These are phyloP conservation scores for Dysidea cf. avara DNA, from an alignment of 37 sponge, comb jelly and placozoan species.

Conservation along the genomic window DNA sequence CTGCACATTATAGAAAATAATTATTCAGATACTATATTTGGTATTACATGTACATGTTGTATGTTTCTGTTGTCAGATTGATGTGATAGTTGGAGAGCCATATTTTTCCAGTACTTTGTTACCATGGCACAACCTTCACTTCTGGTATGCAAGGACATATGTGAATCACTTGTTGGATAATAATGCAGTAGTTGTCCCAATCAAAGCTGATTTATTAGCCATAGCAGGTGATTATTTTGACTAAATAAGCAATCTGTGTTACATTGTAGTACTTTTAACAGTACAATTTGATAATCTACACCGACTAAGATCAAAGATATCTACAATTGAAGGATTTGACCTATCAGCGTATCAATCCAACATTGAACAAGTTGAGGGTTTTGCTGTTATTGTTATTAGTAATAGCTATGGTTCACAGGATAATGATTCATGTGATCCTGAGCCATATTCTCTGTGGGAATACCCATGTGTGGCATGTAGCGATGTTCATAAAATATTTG, in stretches of 20 bases:
- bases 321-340: slow-evolving; percentile 68
- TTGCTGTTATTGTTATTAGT: not conserved
- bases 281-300: slow-evolving; percentile 70
- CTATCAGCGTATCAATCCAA: slow-evolving; percentile 57
- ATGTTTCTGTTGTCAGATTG: slow-evolving; percentile 15
- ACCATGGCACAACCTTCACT: slow-evolving; percentile 82
- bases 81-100: slow-evolving; percentile 76
- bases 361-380: slow-evolving; percentile 63
- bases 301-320: slow-evolving; percentile 58
- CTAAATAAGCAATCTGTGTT: too few species aligned
- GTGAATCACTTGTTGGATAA: slow-evolving; percentile 22
- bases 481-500: slow-evolving; percentile 33
- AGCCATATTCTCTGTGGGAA: slow-evolving; percentile 81
- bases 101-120: slow-evolving; percentile 59
- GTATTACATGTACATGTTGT: too few species aligned
- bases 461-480: slow-evolving; percentile 66
- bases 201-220: slow-evolving; percentile 39
- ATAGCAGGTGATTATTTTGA: slow-evolving; percentile 52
- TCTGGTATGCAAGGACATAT: slow-evolving; percentile 60
- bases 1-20: too few species aligned
- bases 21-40: too few species aligned
- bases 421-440: slow-evolving; percentile 36
- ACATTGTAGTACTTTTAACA: slow-evolving; percentile 6
- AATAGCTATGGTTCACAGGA: not conserved
- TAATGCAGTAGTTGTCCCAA: slow-evolving; percentile 33